phyloP scores from a whole-genome alignment of 2,113 vertebrate genomes.

The Gnathonemus longibarbis region DNA sequence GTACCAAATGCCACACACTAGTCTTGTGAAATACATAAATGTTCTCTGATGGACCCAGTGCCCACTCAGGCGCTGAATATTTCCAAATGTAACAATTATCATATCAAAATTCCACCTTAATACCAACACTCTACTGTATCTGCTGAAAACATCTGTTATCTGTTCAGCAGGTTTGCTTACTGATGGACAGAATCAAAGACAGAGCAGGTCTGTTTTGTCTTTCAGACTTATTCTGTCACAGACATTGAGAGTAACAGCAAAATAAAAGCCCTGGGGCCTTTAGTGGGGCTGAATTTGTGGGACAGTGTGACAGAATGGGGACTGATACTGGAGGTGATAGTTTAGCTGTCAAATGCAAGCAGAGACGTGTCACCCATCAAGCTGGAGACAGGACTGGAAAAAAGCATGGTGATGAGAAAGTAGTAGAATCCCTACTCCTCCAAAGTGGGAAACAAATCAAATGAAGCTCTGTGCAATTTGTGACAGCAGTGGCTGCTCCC shows the following conservation, averaged over 20 bases:
- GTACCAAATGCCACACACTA: not conserved
- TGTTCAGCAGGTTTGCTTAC: not conserved
- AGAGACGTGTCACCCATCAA: not conserved
- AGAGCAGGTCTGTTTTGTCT: not conserved
- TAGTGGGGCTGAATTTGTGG: not conserved
- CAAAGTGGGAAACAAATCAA: not conserved
- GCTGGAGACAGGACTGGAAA: not conserved
- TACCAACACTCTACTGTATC: not conserved
- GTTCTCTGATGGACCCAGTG: not conserved
- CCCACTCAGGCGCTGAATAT: not conserved
- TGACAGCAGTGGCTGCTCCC: not conserved
- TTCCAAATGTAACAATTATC: not conserved
- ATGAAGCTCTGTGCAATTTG: not conserved
- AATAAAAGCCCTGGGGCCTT: not conserved
- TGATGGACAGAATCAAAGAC: not conserved
- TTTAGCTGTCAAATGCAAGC: not conserved
- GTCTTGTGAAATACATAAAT: not conserved
- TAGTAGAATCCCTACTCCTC: not conserved
- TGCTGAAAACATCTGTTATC: not conserved
- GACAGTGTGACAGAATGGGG: not conserved
- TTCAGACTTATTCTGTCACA: slow-evolving; percentile 1
- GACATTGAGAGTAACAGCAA: not conserved
- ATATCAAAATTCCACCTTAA: not conserved
- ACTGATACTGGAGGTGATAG: not conserved
- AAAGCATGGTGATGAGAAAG: not conserved